Conservation (phyloP, 2,113 vertebrate genomes). For the Seriola aureovittata region DNA sequence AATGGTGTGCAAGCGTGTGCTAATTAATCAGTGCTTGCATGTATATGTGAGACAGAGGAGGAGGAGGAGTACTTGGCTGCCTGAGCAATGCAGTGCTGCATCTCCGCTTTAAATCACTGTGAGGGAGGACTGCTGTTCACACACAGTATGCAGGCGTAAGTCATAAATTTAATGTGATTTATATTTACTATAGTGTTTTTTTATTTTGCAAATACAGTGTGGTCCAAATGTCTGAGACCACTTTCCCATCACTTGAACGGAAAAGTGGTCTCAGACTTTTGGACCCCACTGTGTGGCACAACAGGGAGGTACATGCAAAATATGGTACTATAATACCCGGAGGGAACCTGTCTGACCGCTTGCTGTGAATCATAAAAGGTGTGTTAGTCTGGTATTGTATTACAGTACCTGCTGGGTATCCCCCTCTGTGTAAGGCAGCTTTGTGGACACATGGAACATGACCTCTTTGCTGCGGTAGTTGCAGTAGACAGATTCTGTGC, state of each 20-base stretch:
- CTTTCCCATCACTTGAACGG: too few species aligned
- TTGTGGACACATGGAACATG: conserved; percentile 99
- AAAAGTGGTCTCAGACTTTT: too few species aligned
- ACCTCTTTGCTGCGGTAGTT: conserved; percentile 97
- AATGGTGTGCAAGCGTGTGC: conserved; percentile 17
- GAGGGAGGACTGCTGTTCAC: conserved; percentile 9
- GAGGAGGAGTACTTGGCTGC: not conserved
- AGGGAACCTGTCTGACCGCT: conserved; percentile 53
- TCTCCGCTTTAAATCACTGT: conserved; percentile 26
- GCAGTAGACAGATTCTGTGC: conserved; percentile 93
- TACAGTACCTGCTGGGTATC: conserved; percentile 93
- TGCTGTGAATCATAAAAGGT: conserved; percentile 51
- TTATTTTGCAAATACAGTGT: not conserved
- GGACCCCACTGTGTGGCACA: not conserved
- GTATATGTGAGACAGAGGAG: conserved; percentile 5
- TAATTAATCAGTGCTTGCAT: conserved; percentile 41
- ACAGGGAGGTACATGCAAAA: conserved; percentile 23
- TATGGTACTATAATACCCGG: conserved; percentile 6
- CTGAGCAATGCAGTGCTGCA: not conserved
- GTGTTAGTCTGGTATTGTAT: conserved; percentile 52
- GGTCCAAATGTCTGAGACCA: too few species aligned
- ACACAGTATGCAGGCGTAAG: not conserved
- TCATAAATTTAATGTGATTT: conserved; percentile 4
- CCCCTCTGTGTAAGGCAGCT: conserved; percentile 96
- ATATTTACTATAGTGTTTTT: conserved; percentile 3